Evolutionary conservation across 2,888 invertebrate genomes (phyloP).

Genomic region (Alcis repandata): DNA sequence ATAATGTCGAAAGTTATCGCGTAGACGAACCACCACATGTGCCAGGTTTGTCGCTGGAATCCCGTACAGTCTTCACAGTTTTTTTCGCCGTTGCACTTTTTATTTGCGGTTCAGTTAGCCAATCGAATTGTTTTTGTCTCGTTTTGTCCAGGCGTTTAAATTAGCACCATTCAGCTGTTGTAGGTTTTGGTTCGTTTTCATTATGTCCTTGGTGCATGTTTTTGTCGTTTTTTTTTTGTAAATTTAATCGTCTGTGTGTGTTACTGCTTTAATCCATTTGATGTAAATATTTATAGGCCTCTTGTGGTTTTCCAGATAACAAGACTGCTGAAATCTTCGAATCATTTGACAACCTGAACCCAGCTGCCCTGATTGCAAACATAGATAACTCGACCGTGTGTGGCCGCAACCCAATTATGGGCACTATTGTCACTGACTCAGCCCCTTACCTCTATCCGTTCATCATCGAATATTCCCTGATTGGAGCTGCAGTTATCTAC

Average conservation of each 20-base stretch:
- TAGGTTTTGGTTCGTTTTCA: slow-evolving; percentile 44
- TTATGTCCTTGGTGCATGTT: slow-evolving; percentile 56
- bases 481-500: slow-evolving; percentile 97
- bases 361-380: slow-evolving; percentile 87
- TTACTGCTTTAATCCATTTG: background rate
- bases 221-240: slow-evolving; percentile 28
- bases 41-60: slow-evolving; percentile 85
- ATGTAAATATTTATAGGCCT: background rate
- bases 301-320: slow-evolving; percentile 67
- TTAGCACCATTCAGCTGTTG: slow-evolving; percentile 36
- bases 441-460: slow-evolving; percentile 98
- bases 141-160: slow-evolving; percentile 35
- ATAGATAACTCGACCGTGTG: slow-evolving; percentile 88
- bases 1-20: slow-evolving; percentile 82
- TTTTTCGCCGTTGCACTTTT: slow-evolving; percentile 77
- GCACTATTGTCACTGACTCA: slow-evolving; percentile 96
- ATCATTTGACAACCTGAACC: slow-evolving; percentile 86
- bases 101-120: slow-evolving; percentile 63
- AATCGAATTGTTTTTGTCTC: slow-evolving; percentile 24
- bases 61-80: slow-evolving; percentile 71
- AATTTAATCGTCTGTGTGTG: slow-evolving; percentile 9
- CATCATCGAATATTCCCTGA: slow-evolving; percentile 97
- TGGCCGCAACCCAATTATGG: slow-evolving; percentile 95
- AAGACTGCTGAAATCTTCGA: slow-evolving; percentile 83
- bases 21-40: slow-evolving; percentile 85